A percentile compares a stretch with the other conserved stretches of the same genome.
Evolutionary conservation across 1,140 invertebrate species (phyloP).

Genomic region (Trichoplusia ni): DNA sequence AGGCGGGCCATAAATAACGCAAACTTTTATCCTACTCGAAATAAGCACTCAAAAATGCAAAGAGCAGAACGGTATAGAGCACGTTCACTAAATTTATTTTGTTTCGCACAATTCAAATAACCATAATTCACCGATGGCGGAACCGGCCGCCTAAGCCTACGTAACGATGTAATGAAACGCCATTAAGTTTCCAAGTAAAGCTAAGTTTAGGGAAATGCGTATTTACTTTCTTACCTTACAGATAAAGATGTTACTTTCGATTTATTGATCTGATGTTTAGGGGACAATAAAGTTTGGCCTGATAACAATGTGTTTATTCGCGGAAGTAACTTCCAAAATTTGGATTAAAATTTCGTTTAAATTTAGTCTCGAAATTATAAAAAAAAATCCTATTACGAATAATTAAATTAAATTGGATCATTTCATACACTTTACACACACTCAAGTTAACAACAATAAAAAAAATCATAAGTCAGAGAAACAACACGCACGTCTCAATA

Average conservation of each 20-base stretch:
- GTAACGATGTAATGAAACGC: conserved; percentile 80
- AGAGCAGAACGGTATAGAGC: conserved; percentile 79
- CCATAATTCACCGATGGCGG: conserved; percentile 72
- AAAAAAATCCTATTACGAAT: too few relatives aligned
- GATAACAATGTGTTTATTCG: not conserved
- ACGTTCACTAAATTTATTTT: conserved; percentile 82
- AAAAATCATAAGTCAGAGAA: too few relatives aligned
- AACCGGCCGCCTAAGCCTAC: conserved; percentile 71
- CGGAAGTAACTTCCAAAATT: not conserved
- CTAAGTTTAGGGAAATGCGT: conserved; percentile 66
- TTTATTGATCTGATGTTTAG: conserved; percentile 65
- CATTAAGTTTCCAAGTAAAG: conserved; percentile 73
- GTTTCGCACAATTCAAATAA: conserved; percentile 82
- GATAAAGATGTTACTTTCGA: conserved; percentile 77
- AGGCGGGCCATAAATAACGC: conserved; percentile 76
- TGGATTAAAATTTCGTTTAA: not conserved
- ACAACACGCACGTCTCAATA: conserved; percentile 24
- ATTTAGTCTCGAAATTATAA: too few relatives aligned
- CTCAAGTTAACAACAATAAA: too few relatives aligned
- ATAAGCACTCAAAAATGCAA: conserved; percentile 82
- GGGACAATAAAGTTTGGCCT: conserved; percentile 42
- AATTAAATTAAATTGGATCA: too few relatives aligned
- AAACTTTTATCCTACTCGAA: conserved; percentile 80
- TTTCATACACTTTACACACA: too few relatives aligned
- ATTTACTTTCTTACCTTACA: conserved; percentile 63